A percentile compares a stretch with the other conserved stretches of the same genome.
Evolutionary conservation across 2,888 invertebrate species (phyloP).

Genomic region (Acleris literana): DNA sequence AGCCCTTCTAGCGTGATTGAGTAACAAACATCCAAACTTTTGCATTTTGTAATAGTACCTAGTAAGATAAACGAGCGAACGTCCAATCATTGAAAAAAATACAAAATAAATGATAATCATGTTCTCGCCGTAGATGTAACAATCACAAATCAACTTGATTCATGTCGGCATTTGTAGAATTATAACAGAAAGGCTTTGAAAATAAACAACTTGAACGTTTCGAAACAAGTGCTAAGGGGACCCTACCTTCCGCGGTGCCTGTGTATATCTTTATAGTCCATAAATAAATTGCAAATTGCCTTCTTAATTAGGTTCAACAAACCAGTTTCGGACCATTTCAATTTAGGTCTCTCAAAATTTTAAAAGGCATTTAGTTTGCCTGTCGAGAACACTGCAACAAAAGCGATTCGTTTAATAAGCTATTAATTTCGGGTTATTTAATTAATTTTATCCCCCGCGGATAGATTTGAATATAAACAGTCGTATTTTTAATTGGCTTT

Average conservation of each 20-base stretch:
- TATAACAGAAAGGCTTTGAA: background rate
- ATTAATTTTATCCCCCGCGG: conserved; percentile 22
- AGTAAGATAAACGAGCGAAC: too few species aligned
- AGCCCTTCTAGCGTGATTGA: too few species aligned
- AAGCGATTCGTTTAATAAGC: conserved; percentile 19
- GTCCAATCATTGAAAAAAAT: too few species aligned
- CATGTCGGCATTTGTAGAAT: too few species aligned
- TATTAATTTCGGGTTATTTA: conserved; percentile 22
- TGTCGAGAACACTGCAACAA: conserved; percentile 18
- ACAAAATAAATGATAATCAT: too few species aligned
- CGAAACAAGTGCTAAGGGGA: conserved; percentile 23
- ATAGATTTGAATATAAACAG: conserved; percentile 23
- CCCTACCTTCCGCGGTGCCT: conserved; percentile 14
- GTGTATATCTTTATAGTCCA: conserved; percentile 53
- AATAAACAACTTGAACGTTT: background rate
- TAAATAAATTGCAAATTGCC: conserved; percentile 79
- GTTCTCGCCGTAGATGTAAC: too few species aligned
- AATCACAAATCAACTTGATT: too few species aligned
- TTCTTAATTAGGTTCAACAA: conserved; percentile 72
- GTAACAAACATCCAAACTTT: too few species aligned
- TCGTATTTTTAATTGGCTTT: conserved; percentile 14
- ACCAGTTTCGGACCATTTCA: conserved; percentile 58
- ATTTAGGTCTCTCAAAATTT: conserved; percentile 49
- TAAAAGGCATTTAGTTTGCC: conserved; percentile 45
- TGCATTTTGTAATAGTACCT: too few species aligned